Conservation (phyloP, 2,888 invertebrate species). For the Cryptophagus acutangulus region DNA sequence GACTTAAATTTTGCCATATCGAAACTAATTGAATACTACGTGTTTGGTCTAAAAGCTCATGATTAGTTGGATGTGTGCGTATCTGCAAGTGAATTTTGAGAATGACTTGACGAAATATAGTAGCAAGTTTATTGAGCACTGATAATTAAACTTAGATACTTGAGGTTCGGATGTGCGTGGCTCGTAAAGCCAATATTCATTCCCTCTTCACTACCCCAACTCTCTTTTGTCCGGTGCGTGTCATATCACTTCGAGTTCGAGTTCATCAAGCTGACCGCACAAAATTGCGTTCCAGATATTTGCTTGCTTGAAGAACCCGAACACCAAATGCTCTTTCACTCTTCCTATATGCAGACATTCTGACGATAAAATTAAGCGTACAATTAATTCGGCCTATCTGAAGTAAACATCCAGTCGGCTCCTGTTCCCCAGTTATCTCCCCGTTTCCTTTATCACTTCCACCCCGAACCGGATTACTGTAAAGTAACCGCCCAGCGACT, state of each 20-base stretch:
- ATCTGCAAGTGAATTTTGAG: slow-evolving; percentile 7
- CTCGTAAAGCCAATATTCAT: slow-evolving; percentile 12
- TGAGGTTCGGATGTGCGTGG: slow-evolving; percentile 5
- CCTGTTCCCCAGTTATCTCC: slow-evolving; percentile 27
- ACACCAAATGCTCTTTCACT: not conserved
- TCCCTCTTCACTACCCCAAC: slow-evolving; percentile 20
- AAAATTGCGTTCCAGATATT: slow-evolving; percentile 20
- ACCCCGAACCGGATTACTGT: slow-evolving; percentile 21
- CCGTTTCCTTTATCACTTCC: slow-evolving; percentile 25
- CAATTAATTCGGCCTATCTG: slow-evolving; percentile 35
- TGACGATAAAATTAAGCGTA: slow-evolving; percentile 37
- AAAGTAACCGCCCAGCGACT: slow-evolving; percentile 11
- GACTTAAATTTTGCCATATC: too few relatives aligned
- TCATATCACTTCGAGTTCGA: slow-evolving; percentile 19
- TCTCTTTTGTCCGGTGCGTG: slow-evolving; percentile 19
- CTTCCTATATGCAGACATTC: slow-evolving; percentile 23
- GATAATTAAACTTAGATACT: slow-evolving; percentile 26
- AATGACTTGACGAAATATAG: slow-evolving; percentile 15
- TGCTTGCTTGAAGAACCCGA: not conserved
- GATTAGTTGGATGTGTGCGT: not conserved
- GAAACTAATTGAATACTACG: too few relatives aligned
- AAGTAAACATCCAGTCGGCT: slow-evolving; percentile 28
- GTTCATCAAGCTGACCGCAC: slow-evolving; percentile 26
- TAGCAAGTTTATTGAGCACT: slow-evolving; percentile 23
- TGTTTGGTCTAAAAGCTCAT: too few relatives aligned